These are phyloP conservation scores for Pseudeuparius sepicola DNA, from an alignment of 2,888 invertebrate species.

Conservation along the genomic window DNA sequence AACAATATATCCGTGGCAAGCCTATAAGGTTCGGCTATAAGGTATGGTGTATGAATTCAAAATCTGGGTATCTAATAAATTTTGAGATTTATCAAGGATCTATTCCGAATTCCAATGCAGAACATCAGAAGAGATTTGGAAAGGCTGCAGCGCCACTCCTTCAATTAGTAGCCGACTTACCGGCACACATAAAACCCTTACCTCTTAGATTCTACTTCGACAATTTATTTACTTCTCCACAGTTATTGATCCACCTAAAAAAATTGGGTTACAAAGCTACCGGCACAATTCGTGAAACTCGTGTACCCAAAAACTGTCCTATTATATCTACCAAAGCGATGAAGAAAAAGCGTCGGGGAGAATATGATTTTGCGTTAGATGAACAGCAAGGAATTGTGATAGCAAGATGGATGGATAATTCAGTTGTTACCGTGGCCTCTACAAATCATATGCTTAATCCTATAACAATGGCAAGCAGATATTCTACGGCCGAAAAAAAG, in stretches of 20 bases:
- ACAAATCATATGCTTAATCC: conserved; percentile 9
- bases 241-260: conserved; percentile 10
- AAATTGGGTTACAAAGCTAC: conserved; percentile 7
- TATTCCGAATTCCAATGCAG: conserved; percentile 12
- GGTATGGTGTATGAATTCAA: conserved; percentile 18
- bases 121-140: conserved; percentile 15
- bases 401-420: conserved; percentile 12
- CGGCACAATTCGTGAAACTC: conserved; percentile 11
- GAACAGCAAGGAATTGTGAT: conserved; percentile 6
- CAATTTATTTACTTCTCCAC: conserved; percentile 11
- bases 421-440: conserved; percentile 12
- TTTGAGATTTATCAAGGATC: conserved; percentile 21
- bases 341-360: conserved; percentile 12
- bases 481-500: conserved; percentile 10
- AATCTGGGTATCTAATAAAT: conserved; percentile 23
- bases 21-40: conserved; percentile 20
- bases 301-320: conserved; percentile 9
- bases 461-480: conserved; percentile 4
- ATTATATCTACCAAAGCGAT: conserved; percentile 8
- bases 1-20: conserved; percentile 26
- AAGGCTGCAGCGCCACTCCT: conserved; percentile 8
- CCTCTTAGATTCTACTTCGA: conserved; percentile 9
- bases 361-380: conserved; percentile 10
- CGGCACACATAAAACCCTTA: conserved; percentile 5
- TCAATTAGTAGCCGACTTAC: conserved; percentile 7